Evolutionary conservation across 2,888 invertebrate genomes (phyloP), one percentile per base, ranked within the genome.

Genomic region (Nipponacmea schrenckii): DNA sequence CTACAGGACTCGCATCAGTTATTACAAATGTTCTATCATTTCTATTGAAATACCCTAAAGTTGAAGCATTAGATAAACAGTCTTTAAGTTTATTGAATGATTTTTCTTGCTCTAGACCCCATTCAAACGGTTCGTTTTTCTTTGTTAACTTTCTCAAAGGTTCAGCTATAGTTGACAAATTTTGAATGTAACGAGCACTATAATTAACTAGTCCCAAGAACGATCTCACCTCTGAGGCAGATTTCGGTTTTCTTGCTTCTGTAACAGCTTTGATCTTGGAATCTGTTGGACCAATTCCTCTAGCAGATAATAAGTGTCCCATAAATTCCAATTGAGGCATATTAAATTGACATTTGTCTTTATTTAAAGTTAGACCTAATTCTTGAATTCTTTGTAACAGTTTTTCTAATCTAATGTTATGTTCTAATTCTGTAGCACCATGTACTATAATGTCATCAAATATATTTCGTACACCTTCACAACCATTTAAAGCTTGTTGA

Each of bases 331-430:
- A 48, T 39, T 77, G 24, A 8, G 68, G 50, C 70, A 78, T 72
- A 27, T 71, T 72, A 64, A 80, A 78, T 70, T 77, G 27, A 70
- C 77, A 79, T 67, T 80, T 80, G 1, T 74, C 70, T 24, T n/a
- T 20, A 68, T 77, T 78, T n/a, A 80, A 27, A 2, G 75, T 81
- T 2, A 81, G 26, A n/a, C 74, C 73, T 24, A 74, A 71, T 17
- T 72, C 74, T 45, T 62, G 44, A 12, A 81, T 24, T 26, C 62
- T 56, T n/a, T 75, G 31, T 56, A 82, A 64, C 12, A 75, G 69
- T 14, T 66, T 64, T 2, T 64, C 4, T 20, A 81, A 39, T 62
- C 75, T 24, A n/a, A 62, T 14, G 63, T 76, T 71, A 66, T 79
- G 79, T 31, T 80, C 76, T 64, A 74, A 50, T 8, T 62, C 17